Evolutionary conservation across 2,888 invertebrate genomes (phyloP).

Genomic region (Atrina japonica): DNA sequence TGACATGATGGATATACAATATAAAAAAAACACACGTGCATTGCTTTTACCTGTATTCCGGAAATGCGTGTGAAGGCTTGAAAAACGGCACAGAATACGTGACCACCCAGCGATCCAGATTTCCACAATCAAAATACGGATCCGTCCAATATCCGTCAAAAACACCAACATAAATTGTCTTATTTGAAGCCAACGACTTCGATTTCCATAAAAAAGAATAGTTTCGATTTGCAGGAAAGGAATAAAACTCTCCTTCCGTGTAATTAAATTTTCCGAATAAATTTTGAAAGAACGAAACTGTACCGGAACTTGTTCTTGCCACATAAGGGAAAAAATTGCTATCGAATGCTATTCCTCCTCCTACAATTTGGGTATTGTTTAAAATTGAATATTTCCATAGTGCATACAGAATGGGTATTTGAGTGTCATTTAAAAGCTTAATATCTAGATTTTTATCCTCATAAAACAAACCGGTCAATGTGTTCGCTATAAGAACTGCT

Average conservation of each 20-base stretch:
- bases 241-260: constrained; percentile 49
- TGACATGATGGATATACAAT: too few species aligned
- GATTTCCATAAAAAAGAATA: constrained; percentile 25
- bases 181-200: constrained; percentile 15
- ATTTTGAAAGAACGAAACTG: constrained; percentile 31
- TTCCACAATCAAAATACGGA: constrained; percentile 65
- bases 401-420: constrained; percentile 49
- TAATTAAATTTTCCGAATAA: constrained; percentile 45
- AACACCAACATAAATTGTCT: constrained; percentile 21
- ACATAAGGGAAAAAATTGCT: constrained; percentile 66
- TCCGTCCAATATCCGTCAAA: constrained; percentile 61
- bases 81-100: constrained; percentile 68
- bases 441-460: constrained; percentile 36
- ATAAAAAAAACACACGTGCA: too few species aligned
- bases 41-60: constrained; percentile 67
- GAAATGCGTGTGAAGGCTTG: constrained; percentile 37
- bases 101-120: constrained; percentile 61
- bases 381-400: constrained; percentile 60
- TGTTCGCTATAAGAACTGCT: constrained; percentile 59
- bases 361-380: constrained; percentile 59
- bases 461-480: constrained; percentile 53
- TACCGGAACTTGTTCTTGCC: constrained; percentile 43
- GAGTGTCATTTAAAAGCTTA: constrained; percentile 42
- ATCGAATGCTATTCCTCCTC: constrained; percentile 68
- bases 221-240: constrained; percentile 38